Evolutionary conservation across 2,797 vertebrate genomes (phyloP).

Genomic region (Cryptoprocta ferox): DNA sequence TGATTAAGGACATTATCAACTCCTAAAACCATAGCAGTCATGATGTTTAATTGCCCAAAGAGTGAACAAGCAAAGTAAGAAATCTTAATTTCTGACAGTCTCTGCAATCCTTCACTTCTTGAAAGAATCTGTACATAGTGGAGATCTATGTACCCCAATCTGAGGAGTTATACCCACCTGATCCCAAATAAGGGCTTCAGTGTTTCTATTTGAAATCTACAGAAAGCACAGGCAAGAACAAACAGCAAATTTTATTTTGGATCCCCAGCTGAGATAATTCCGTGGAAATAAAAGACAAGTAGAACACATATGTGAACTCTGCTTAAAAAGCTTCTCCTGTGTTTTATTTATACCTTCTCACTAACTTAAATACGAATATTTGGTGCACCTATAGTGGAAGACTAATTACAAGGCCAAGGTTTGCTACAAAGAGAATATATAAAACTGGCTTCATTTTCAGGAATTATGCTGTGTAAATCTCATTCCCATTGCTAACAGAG

Average conservation of each 20-base stretch:
- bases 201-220: slow-evolving; percentile 19
- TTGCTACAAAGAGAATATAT: not conserved
- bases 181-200: slow-evolving; percentile 20
- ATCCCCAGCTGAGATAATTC: slow-evolving; percentile 44
- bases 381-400: not conserved
- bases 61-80: too few relatives aligned
- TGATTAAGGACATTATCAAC: too few relatives aligned
- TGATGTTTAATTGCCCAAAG: too few relatives aligned
- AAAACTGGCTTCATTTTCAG: not conserved
- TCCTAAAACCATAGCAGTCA: too few relatives aligned
- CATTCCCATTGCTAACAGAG: not conserved
- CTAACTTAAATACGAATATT: not conserved
- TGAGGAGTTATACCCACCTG: not conserved
- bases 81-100: not conserved
- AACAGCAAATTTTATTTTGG: slow-evolving; percentile 74
- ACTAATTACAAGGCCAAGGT: not conserved
- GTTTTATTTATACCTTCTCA: not conserved
- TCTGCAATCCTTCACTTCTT: not conserved
- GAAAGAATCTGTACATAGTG: not conserved
- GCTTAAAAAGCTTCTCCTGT: not conserved
- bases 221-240: slow-evolving; percentile 42
- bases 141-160: not conserved
- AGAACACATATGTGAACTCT: slow-evolving; percentile 65
- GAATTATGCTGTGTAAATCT: not conserved
- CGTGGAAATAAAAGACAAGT: slow-evolving; percentile 51